Evolutionary conservation across 1,140 invertebrate species (phyloP), one percentile per base, ranked within the genome.

Genomic region (Capitella teleta): DNA sequence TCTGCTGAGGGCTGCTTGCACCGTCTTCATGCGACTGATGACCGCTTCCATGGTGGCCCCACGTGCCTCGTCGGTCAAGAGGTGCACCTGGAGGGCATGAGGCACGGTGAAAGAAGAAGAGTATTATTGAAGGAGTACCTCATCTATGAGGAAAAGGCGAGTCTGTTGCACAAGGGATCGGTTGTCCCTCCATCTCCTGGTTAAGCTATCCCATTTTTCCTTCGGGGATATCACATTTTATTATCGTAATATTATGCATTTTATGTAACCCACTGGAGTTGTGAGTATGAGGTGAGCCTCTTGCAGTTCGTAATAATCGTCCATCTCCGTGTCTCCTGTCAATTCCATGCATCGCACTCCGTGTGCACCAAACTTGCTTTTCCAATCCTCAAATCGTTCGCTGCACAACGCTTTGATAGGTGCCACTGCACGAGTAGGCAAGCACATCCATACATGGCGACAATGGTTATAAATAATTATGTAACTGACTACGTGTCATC

Each of bases 141-240:
- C 86, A 70, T 89, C 86, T 48, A 89, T 82, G n/a, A 87, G 71
- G 59, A 89, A 81, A 5, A 89, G 67, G 57, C 79, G 79, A 8
- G 86, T 74, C 1, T 76, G 64, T 55, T 79, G 70, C 21, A 85
- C 76, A 19, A 85, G 57, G 30, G 68, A 61, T 51, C 69, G 73
- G 57, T 83, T 77, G 54, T 82, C 79, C 56, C 75, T 78, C 81
- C 82, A 86, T 54, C 77, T 76, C 53, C 85, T 73, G 0, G 84
- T 87, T 37, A 87, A 61, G 49, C 80, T 80, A 63, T 88, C 85
- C 84, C 84, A 87, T 72, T 87, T 87, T 68, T 87, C 85, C 73
- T 75, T 52, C 14, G 57, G 42, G 45, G 25, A 40, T 21, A 1
- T 14, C n/a, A n/a, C n/a, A n/a, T n/a, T n/a, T n/a, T n/a, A n/a